Evolutionary conservation across 2,797 vertebrate genomes (phyloP), one percentile per base, ranked within the genome.

Genomic region (Eurystomus glaucurus): DNA sequence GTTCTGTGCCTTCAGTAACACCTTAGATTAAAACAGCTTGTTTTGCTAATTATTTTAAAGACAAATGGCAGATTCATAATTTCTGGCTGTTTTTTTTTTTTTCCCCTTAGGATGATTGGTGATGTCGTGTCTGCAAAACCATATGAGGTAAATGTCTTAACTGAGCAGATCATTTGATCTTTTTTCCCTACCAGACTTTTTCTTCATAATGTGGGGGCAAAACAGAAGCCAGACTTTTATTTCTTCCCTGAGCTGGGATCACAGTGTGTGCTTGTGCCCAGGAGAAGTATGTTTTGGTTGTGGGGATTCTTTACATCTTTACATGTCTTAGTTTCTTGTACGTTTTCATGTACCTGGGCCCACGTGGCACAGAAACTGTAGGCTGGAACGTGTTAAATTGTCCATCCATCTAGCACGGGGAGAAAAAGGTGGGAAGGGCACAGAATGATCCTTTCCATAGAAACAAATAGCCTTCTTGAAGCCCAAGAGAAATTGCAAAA

Each of bases 131-230:
- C 93, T 92, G 97, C 97, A 96, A 97, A 94, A 29, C 97, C 97
- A 14, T 96, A 97, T 3, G 97, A 98, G 98, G 98, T 98, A 98
- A 88, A 66, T 7, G 11, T 43, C 28, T 82, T 62, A 50, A 74
- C 11, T 46, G 33, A 50, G 31, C 39, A 31, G 25, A 51, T 29
- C 9, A 23, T 37, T 51, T 51, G 26, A 15, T 7, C 14, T 22
- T 37, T 65, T 68, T 60, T 28, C 10, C n/a, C 26, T 50, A 64
- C 33, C 25, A 74, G 28, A 52, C 11, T 82, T 93, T 68, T 52
- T 16, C 70, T 83, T 85, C 20, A 55, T n/a, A 69, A 55, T 33
- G 6, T 55, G 14, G 31, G 25, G 33, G 6, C 14, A 55, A 85
- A 82, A 41, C 3, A 60, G 14, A 14, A 13, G 3, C 9, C 33